Evolutionary conservation across 2,888 invertebrate species (phyloP), one percentile per base, ranked within the genome.

Genomic region (Perithous albicinctus): DNA sequence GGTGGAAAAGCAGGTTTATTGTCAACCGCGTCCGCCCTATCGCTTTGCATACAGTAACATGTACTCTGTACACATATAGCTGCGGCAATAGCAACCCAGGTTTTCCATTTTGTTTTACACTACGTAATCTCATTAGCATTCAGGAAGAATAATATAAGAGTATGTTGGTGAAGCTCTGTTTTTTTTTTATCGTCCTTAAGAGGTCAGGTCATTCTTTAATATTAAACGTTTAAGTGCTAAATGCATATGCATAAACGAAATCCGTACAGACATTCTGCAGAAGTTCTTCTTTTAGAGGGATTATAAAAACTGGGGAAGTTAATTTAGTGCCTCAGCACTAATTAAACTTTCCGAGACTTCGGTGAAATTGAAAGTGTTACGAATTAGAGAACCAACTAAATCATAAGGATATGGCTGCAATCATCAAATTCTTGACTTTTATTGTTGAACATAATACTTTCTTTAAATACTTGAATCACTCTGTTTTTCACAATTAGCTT

Each of bases 51-150:
- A 76, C 79, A 61, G 46, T 35, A 63, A 51, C 72, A 72, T 64
- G 48, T 81, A 76, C 78, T 26, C 32, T 59, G 26, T 59, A 10
- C 12, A 48, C 64, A 74, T 32, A 54, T 66, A 54, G 41, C 41
- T 46, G 54, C 56, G 29, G 54, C 69, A 18, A 66, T 61, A 59
- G 75, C 73, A 74, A 59, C 70, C 46, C 66, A 69, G 69, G 67
- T 77, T 82, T 82, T 75, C 80, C 74, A 70, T 80, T 74, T 51
- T 56, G 46, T 63, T 81, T 80, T 69, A 59, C 78, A 70, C 64
- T 64, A 51, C 73, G 61, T 78, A 75, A 84, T 78, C 76, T 73
- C 69, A 82, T 82, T 84, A 82, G 78, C 78, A 80, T 82, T 80
- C 75, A 73, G 51, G 69, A 72, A 72, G 54, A 80, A 78, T 72